Evolutionary conservation across 2,113 vertebrate genomes (phyloP), one percentile per base, ranked within the genome.

Genomic region (Brachirus orientalis): DNA sequence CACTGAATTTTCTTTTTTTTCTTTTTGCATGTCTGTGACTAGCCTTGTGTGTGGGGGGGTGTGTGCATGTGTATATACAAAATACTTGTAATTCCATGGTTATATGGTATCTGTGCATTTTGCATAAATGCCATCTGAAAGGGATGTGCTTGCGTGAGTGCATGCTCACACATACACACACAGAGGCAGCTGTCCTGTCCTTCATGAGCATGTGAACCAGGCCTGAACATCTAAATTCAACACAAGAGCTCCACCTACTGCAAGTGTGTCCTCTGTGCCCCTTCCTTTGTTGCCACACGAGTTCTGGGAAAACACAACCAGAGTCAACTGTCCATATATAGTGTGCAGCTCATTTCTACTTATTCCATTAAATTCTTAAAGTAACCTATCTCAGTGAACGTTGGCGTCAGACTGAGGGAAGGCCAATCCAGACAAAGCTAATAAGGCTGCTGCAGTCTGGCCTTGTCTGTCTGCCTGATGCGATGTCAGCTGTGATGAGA

Each of bases 201-300:
- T 83, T 82, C 63, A 72, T 20, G 11, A 79, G 83, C 91, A 91
- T 90, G 90, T 89, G 89, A 86, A 77, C 69, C 63, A 0, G 70
- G 75, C 73, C 77, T 69, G 75, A 19, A 60, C 78, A 85, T 81
- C 84, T 87, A 87, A 91, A 84, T 84, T 88, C 90, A 62, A 92
- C 85, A 82, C 92, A 93, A 93, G 92, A 93, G 92, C 92, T 92
- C 92, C 92, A 93, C 91, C 91, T 93, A 91, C 91, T 89, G 92
- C 85, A 85, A 68, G 80, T 13, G 69, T 61, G 72, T 82, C 78
- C 78, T 63, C 81, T 77, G 73, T 72, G 65, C 72, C 87, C 68
- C 47, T 33, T 63, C 62, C 36, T 83, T 64, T 75, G 81, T 53
- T 82, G 80, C 63, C 72, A 57, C 65, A 40, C 37, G 36, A 56